These are phyloP conservation scores for Lasioglossum zephyrum DNA, from an alignment of 2,888 invertebrate species.

Conservation along the genomic window DNA sequence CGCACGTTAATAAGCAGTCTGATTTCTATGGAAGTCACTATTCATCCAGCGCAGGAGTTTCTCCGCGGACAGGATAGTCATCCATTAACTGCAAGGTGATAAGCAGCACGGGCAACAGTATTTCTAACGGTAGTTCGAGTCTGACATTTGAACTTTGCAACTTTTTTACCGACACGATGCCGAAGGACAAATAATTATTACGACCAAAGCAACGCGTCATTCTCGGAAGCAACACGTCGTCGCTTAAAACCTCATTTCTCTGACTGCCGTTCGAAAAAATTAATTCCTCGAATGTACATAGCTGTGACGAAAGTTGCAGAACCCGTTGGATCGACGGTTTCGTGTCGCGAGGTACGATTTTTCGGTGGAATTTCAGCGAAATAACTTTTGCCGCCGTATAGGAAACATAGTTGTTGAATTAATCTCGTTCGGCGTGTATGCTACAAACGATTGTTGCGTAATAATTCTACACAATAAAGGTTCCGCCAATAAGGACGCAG, in stretches of 20 bases:
- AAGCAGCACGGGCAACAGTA: conserved; percentile 10
- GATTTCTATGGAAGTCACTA: background rate
- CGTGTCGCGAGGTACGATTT: conserved; percentile 9
- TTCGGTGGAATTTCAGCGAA: background rate
- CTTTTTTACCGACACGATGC: conserved; percentile 12
- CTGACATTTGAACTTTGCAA: conserved; percentile 54
- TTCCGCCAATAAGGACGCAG: no score
- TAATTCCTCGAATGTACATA: conserved; percentile 15
- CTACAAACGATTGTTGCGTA: background rate
- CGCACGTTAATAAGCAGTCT: background rate
- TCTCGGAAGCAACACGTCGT: background rate
- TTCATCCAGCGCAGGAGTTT: background rate
- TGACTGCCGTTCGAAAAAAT: background rate
- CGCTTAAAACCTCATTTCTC: background rate
- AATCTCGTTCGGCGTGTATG: conserved; percentile 34
- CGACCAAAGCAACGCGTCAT: conserved; percentile 3
- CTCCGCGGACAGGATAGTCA: conserved; percentile 16
- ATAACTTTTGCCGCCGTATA: conserved; percentile 21
- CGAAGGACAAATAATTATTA: conserved; percentile 46
- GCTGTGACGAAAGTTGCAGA: conserved; percentile 41
- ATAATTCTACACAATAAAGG: no score
- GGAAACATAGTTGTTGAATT: conserved; percentile 34
- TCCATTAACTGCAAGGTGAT: conserved; percentile 28
- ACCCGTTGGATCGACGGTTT: conserved; percentile 36
- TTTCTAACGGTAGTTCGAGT: conserved; percentile 42